A percentile compares a stretch with the other conserved stretches of the same genome.
These are phyloP conservation scores for Chrysolina haemoptera DNA, from an alignment of 2,888 invertebrate genomes.

Conservation along the genomic window DNA sequence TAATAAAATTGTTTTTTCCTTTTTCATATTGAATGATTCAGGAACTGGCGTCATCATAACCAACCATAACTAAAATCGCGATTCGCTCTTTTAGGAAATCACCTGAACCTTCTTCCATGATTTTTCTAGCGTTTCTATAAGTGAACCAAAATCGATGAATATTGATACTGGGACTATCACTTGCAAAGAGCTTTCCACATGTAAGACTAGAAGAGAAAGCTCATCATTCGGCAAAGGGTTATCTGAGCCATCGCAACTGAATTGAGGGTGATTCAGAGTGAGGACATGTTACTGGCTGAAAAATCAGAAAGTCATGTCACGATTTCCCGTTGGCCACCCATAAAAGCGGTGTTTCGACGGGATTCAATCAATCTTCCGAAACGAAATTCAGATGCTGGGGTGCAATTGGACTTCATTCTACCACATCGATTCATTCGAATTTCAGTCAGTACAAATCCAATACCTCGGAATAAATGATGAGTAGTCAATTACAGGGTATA, in stretches of 20 bases:
- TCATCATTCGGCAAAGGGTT: slow-evolving; percentile 2
- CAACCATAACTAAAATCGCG: too few species aligned
- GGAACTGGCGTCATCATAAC: too few species aligned
- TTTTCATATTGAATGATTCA: too few species aligned
- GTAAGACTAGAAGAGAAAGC: too few species aligned
- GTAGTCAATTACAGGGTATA: background rate
- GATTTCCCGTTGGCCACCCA: slow-evolving; percentile 1
- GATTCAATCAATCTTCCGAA: slow-evolving; percentile 4
- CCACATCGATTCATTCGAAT: background rate
- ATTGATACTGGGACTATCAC: too few species aligned
- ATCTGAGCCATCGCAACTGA: background rate
- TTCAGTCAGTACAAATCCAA: background rate
- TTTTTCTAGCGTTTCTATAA: too few species aligned
- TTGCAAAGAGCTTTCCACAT: too few species aligned
- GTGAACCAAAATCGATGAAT: too few species aligned
- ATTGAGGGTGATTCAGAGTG: background rate
- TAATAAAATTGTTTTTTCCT: too few species aligned
- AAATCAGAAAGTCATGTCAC: slow-evolving; percentile 6
- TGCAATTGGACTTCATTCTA: slow-evolving; percentile 4
- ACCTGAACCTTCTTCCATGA: too few species aligned
- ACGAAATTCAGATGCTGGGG: background rate
- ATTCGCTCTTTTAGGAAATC: too few species aligned
- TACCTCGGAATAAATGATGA: background rate
- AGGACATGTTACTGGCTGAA: slow-evolving; percentile 6
- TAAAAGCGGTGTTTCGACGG: background rate